phyloP scores from a whole-genome alignment of 2,797 vertebrate genomes.

The Phoxinus dragarum region DNA sequence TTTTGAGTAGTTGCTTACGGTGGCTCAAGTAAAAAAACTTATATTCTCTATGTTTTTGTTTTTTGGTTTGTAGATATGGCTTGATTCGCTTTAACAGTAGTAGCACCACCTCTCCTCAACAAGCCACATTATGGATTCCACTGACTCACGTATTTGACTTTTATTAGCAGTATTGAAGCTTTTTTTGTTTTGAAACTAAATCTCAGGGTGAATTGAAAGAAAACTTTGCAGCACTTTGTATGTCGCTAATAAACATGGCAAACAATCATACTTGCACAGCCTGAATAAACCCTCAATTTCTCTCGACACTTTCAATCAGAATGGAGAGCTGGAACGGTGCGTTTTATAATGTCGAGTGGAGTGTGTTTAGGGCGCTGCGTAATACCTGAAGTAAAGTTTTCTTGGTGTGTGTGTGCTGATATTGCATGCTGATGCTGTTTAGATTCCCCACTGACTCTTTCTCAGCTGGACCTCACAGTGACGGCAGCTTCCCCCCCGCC shows the following conservation, averaged over 20 bases:
- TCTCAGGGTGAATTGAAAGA: neutral
- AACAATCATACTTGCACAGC: neutral
- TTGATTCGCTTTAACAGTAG: neutral
- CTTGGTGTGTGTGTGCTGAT: constrained; percentile 30
- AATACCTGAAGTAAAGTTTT: constrained; percentile 18
- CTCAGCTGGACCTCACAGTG: constrained; percentile 47
- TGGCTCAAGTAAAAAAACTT: neutral
- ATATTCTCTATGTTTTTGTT: neutral
- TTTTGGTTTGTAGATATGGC: neutral
- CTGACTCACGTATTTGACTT: neutral
- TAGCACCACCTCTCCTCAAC: neutral
- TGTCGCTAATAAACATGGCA: neutral
- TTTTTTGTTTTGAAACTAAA: neutral
- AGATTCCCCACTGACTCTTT: constrained; percentile 37
- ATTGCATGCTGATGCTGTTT: constrained; percentile 43
- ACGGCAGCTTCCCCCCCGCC: constrained; percentile 2
- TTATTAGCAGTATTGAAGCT: neutral
- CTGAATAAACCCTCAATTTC: neutral
- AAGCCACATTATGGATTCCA: neutral
- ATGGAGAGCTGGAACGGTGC: neutral
- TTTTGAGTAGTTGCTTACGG: neutral
- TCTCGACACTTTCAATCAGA: constrained; percentile 5
- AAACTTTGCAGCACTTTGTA: neutral
- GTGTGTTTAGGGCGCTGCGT: neutral
- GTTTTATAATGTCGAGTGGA: constrained; percentile 13